Conservation (phyloP, 2,113 vertebrate genomes). For the Gnathonemus longibarbis region DNA sequence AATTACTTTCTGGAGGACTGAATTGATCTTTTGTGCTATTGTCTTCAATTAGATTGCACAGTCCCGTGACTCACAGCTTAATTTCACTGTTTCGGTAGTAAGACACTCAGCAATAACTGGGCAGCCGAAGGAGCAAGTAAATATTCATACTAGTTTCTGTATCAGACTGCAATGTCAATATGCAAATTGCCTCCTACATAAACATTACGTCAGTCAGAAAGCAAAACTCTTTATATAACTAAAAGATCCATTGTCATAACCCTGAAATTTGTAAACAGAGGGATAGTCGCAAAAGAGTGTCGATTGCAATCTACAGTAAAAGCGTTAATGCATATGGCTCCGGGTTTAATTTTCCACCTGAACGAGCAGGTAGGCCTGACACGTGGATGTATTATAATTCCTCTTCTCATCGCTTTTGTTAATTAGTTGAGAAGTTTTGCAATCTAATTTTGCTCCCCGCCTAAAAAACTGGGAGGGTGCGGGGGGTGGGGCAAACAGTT, state of each 20-base stretch:
- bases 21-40: background rate
- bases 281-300: background rate
- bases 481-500: background rate
- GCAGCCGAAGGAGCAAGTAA: background rate
- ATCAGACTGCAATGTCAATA: background rate
- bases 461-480: background rate
- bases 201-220: background rate
- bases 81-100: background rate
- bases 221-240: background rate
- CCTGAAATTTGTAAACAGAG: background rate
- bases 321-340: background rate
- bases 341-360: constrained; percentile 7
- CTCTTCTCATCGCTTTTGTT: background rate
- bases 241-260: background rate
- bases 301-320: background rate
- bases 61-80: background rate
- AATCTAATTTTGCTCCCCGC: background rate
- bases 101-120: background rate
- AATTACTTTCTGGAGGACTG: background rate
- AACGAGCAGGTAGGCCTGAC: background rate
- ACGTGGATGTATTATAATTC: background rate
- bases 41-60: background rate
- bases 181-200: background rate
- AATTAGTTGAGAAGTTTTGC: background rate
- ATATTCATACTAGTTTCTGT: background rate